These are phyloP conservation scores for Macrobrachium rosenbergii DNA, from an alignment of 1,140 invertebrate species.

Conservation along the genomic window DNA sequence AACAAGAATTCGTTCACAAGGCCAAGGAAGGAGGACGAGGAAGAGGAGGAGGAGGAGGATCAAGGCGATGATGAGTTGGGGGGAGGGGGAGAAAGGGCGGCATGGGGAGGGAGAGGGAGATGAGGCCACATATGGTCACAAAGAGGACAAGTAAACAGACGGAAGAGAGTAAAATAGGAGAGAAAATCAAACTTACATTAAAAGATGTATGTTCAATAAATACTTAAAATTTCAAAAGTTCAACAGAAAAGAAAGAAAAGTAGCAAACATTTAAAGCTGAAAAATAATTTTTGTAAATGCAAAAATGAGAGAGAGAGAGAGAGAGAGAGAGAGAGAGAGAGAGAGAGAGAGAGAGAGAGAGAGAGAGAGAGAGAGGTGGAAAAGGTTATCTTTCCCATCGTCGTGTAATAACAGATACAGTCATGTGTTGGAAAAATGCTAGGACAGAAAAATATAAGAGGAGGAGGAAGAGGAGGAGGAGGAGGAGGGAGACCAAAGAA, in stretches of 20 bases:
- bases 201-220: background rate
- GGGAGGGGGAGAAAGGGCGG: background rate
- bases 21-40: background rate
- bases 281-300: background rate
- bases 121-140: background rate
- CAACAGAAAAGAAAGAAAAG: background rate
- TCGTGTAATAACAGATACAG: no score
- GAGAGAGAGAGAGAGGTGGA: no score
- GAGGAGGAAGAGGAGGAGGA: background rate
- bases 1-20: no score
- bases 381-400: no score
- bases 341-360: no score
- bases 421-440: no score
- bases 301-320: slow-evolving; percentile 3
- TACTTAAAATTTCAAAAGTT: background rate
- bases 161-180: background rate
- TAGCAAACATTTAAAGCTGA: background rate
- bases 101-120: background rate
- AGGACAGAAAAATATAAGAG: no score
- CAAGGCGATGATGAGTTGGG: background rate
- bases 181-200: background rate
- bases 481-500: background rate
- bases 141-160: background rate
- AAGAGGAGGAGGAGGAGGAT: background rate
- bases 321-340: background rate